Base-by-base conservation (phyloP, 1,140 invertebrate genomes). In the Zaprionus inermis region DNA sequence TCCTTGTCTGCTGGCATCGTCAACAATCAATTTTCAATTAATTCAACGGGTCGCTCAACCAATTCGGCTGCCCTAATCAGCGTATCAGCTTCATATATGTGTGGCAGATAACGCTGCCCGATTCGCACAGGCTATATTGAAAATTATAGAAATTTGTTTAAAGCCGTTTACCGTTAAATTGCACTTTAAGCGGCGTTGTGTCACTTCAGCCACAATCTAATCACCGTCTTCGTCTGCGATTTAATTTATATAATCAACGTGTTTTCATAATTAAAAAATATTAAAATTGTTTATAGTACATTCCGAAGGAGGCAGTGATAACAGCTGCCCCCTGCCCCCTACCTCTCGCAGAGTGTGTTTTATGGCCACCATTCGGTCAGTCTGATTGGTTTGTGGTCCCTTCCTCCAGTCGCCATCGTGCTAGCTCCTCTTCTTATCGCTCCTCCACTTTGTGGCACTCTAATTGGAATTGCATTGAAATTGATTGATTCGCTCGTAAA, bases 1-100 rank as follows among this genome's bases (percentile, higher is more conserved):
- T 88, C 75, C 88, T 64, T 61, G 63, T 72, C 67, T 65, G 51
- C n/a, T 34, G 34, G 60, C 58, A 85, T 75, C 81, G 73, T 71
- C 68, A 81, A 89, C 83, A 91, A 91, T 91, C 88, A 91, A 91
- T 84, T 91, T 91, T 91, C 88, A 91, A 91, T 91, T 91, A 91
- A 91, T 91, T 90, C 78, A 83, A 7, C n/a, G 4, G 3, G 11
- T 6, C 1, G n/a, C 44, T 28, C 24, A 28, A 28, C 24, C 36
- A 12, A 5, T 49, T 49, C 18, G 44, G 4, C 3, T n/a, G 30
- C 30, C 9, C 46, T 63, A 75, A 66, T 22, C 16, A 22, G 44
- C 18, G 16, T 18, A 66, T 72, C 69, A 72, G 63, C n/a, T 7
- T 28, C 24, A 28, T 4, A 28, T 28, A 4, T 28, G 24, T 28